Conservation (phyloP, 2,888 invertebrate species). For the Lasioglossum oenotherae region DNA sequence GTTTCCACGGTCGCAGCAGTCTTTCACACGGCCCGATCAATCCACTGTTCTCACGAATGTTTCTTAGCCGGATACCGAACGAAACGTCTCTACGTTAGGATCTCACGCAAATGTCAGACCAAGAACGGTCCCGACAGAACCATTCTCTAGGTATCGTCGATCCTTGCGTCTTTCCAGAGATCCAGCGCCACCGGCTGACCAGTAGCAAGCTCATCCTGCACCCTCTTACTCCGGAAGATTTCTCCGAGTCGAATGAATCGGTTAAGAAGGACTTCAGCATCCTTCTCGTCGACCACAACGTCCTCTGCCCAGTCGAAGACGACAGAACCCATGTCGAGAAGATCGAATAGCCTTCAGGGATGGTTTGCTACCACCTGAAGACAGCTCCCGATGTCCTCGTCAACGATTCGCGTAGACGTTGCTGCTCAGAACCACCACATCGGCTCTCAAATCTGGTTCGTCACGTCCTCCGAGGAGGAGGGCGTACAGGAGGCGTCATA, state of each 20-base stretch:
- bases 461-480: constrained; percentile 82
- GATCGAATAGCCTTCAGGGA: constrained; percentile 1
- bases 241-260: not conserved
- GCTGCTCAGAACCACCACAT: constrained; percentile 81
- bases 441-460: constrained; percentile 78
- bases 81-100: constrained; percentile 29
- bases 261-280: not conserved
- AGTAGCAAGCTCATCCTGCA: constrained; percentile 13
- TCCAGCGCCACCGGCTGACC: constrained; percentile 1
- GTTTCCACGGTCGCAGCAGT: constrained; percentile 40
- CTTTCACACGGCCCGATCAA: constrained; percentile 54
- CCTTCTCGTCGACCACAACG: not conserved
- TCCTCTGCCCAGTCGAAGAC: not conserved
- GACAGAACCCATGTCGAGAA: not conserved
- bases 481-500: constrained; percentile 86
- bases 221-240: constrained; percentile 3
- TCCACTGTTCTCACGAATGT: constrained; percentile 57
- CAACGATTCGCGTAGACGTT: constrained; percentile 80
- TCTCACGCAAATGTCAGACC: constrained; percentile 49
- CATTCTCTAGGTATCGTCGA: not conserved
- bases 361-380: not conserved
- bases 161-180: not conserved
- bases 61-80: constrained; percentile 31
- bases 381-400: constrained; percentile 23
- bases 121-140: constrained; percentile 6